These are phyloP conservation scores for Macrochelys suwanniensis DNA, from an alignment of 2,797 vertebrate species.

Conservation along the genomic window DNA sequence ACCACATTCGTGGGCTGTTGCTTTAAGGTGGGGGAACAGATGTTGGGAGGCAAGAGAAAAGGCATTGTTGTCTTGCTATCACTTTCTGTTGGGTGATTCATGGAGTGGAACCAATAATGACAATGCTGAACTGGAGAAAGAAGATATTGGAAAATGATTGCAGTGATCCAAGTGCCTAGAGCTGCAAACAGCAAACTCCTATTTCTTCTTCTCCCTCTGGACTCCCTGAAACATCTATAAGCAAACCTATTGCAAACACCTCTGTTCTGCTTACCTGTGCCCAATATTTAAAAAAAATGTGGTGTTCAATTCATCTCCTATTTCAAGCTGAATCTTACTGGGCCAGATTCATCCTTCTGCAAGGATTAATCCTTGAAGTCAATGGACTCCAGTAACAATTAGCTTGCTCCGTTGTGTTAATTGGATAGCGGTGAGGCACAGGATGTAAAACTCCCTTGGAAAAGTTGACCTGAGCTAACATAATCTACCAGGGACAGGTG, in stretches of 20 bases:
- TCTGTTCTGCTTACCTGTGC: not conserved
- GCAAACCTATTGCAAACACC: not conserved
- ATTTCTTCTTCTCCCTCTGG: not conserved
- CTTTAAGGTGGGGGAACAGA: not conserved
- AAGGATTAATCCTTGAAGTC: not conserved
- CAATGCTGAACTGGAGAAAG: fast-evolving
- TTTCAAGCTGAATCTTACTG: not conserved
- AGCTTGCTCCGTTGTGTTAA: not conserved
- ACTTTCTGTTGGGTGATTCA: not conserved
- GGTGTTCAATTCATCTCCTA: not conserved
- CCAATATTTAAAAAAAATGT: not conserved
- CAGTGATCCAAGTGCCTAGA: not conserved
- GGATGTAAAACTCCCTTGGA: not conserved
- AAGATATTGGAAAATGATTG: not conserved
- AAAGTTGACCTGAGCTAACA: not conserved
- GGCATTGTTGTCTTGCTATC: not conserved
- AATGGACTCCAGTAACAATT: fast-evolving
- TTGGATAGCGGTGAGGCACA: not conserved
- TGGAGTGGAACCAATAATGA: not conserved
- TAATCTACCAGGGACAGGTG: fast-evolving
- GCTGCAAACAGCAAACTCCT: not conserved
- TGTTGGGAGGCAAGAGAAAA: not conserved
- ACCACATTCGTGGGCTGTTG: not conserved
- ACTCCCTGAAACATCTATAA: fast-evolving
- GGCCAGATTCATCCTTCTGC: not conserved